These are phyloP conservation scores for Sialia sialis DNA, from an alignment of 2,113 vertebrate species.

Conservation along the genomic window DNA sequence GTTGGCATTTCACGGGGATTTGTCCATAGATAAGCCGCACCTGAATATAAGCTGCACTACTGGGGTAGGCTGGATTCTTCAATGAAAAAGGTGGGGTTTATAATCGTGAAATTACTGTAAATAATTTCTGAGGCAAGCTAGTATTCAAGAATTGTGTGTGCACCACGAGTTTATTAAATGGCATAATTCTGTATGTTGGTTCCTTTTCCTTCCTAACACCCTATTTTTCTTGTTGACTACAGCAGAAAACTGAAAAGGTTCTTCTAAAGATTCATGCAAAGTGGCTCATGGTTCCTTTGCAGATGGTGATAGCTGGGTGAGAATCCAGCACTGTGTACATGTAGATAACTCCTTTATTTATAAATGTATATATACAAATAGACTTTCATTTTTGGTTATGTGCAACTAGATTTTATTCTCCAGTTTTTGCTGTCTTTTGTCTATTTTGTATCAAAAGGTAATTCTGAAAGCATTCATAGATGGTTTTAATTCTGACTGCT, in stretches of 20 bases:
- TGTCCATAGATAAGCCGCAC: too few relatives aligned
- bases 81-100: too few relatives aligned
- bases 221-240: neutral
- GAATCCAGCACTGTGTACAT: neutral
- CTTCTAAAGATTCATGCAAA: neutral
- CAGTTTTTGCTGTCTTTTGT: neutral
- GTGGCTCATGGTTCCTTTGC: neutral
- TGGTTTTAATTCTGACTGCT: neutral
- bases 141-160: neutral
- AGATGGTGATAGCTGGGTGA: neutral
- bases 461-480: neutral
- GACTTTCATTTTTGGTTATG: neutral
- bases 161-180: neutral
- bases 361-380: neutral
- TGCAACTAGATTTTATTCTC: neutral
- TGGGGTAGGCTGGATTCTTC: too few relatives aligned
- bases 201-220: neutral
- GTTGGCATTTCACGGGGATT: too few relatives aligned
- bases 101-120: too few relatives aligned
- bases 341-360: neutral
- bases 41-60: too few relatives aligned
- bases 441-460: neutral
- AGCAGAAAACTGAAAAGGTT: neutral
- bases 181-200: fast-evolving
- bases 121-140: neutral